Conservation (phyloP, 64 coral and sea anemone species). For the Montipora foliosa region DNA sequence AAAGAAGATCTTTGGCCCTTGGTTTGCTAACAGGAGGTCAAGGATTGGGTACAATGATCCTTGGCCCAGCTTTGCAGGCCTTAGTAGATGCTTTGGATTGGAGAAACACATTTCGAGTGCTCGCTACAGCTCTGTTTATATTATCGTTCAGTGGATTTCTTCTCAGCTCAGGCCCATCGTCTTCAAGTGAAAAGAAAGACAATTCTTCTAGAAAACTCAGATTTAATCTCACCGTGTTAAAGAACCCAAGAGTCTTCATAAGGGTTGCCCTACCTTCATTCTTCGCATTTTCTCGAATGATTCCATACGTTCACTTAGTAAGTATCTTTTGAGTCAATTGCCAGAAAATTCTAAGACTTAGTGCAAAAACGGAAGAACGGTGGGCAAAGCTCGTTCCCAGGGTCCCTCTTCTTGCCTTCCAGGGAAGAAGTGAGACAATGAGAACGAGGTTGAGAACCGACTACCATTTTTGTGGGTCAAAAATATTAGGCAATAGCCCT, state of each 20-base stretch:
- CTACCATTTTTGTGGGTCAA: too few relatives aligned
- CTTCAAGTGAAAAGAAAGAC: not conserved
- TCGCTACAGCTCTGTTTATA: not conserved
- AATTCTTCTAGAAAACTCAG: not conserved
- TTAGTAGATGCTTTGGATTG: conserved; percentile 1
- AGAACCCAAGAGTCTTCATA: not conserved
- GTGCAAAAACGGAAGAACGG: too few relatives aligned
- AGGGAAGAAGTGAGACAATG: too few relatives aligned
- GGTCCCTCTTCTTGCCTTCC: too few relatives aligned
- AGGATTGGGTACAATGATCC: conserved; percentile 41
- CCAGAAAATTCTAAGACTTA: too few relatives aligned
- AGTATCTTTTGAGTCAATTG: not conserved
- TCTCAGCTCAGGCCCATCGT: not conserved
- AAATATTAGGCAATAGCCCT: too few relatives aligned
- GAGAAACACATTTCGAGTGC: conserved; percentile 7
- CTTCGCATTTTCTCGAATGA: not conserved
- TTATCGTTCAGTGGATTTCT: not conserved
- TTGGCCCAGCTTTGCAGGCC: conserved; percentile 7
- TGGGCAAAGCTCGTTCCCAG: too few relatives aligned
- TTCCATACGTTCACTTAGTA: conserved; percentile 34
- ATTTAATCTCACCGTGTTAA: not conserved
- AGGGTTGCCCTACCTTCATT: not conserved
- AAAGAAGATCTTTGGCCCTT: conserved; percentile 30
- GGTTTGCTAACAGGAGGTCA: conserved; percentile 5
- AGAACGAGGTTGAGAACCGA: too few relatives aligned